phyloP scores from a whole-genome alignment of 2,113 vertebrate species.

The Tetrax tetrax region DNA sequence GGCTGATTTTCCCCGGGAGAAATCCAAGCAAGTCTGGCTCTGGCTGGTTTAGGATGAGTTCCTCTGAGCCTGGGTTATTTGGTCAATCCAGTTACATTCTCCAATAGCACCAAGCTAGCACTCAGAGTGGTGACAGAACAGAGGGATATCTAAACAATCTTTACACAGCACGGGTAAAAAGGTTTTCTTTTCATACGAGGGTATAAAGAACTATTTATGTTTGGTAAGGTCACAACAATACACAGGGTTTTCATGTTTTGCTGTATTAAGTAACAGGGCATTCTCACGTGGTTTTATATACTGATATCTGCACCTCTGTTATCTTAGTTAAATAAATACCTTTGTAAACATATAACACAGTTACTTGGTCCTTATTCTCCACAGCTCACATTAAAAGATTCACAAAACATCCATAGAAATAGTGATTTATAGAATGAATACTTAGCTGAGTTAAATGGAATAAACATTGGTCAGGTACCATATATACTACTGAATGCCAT shows the following conservation, averaged over 20 bases:
- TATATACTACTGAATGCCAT: slow-evolving; percentile 66
- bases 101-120: slow-evolving; percentile 51
- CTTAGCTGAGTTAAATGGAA: slow-evolving; percentile 68
- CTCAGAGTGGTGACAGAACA: slow-evolving; percentile 48
- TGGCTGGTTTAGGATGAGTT: background rate
- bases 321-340: slow-evolving; percentile 70
- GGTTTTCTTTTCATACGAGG: background rate
- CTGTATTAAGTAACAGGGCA: background rate
- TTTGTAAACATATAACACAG: slow-evolving; percentile 74
- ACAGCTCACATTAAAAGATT: slow-evolving; percentile 63
- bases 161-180: slow-evolving; percentile 9
- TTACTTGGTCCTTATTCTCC: slow-evolving; percentile 70
- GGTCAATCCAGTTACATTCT: slow-evolving; percentile 67
- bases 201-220: slow-evolving; percentile 21
- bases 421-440: slow-evolving; percentile 72
- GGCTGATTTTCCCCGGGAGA: background rate
- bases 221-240: slow-evolving; percentile 25
- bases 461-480: slow-evolving; percentile 61
- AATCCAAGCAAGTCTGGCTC: background rate
- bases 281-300: slow-evolving; percentile 6
- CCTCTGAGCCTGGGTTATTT: slow-evolving; percentile 42
- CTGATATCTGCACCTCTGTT: slow-evolving; percentile 72
- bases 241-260: background rate
- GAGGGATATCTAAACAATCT: slow-evolving; percentile 36
- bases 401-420: slow-evolving; percentile 76